phyloP scores from a whole-genome alignment of 2,888 invertebrate species.

The Epinotia nisella region DNA sequence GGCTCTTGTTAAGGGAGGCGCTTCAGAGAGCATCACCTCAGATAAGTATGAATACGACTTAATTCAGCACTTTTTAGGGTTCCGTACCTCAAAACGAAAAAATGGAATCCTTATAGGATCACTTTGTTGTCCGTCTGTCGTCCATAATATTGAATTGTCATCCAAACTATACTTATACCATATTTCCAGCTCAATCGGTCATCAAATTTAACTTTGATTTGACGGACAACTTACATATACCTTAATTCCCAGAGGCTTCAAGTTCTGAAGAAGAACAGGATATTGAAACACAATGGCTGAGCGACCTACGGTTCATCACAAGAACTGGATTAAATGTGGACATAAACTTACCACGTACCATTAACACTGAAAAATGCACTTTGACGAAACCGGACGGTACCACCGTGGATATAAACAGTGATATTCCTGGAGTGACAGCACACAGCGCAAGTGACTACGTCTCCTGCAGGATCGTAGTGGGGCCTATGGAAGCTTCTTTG shows the following conservation, averaged over 20 bases:
- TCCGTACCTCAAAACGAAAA: too few species aligned
- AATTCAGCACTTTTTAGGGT: too few species aligned
- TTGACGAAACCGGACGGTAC: constrained; percentile 28
- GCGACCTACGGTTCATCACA: constrained; percentile 20
- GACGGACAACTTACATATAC: too few species aligned
- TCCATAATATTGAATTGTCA: too few species aligned
- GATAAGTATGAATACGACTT: too few species aligned
- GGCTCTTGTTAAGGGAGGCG: too few species aligned
- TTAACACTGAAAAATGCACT: constrained; percentile 39
- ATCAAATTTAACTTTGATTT: too few species aligned
- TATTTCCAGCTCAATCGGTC: too few species aligned
- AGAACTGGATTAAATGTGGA: constrained; percentile 36
- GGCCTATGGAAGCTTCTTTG: constrained; percentile 37
- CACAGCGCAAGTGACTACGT: constrained; percentile 40
- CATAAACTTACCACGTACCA: constrained; percentile 37
- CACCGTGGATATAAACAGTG: not conserved
- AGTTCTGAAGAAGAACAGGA: constrained; percentile 28
- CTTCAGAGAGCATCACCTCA: too few species aligned
- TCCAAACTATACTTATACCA: too few species aligned
- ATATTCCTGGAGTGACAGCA: constrained; percentile 30
- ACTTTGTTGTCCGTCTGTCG: too few species aligned
- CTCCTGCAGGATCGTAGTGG: constrained; percentile 43
- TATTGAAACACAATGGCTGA: constrained; percentile 32
- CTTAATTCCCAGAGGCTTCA: constrained; percentile 30
- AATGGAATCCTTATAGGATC: too few species aligned